Percentiles rank a stretch among this genome's conserved stretches.
Conservation (phyloP, 2,888 invertebrate species). For the Cremastinae sp. region DNA sequence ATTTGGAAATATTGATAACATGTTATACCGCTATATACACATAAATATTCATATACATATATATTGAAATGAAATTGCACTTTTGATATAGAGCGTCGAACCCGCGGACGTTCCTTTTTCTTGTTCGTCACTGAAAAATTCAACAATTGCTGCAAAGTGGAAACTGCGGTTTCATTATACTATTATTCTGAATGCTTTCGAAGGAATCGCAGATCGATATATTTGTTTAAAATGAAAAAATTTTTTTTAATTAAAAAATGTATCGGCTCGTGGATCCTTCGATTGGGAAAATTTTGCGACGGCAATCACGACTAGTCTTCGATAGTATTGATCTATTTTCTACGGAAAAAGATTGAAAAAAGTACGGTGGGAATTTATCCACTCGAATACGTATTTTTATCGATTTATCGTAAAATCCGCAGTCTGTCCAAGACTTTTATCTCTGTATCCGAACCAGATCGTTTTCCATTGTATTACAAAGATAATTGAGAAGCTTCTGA, state of each 20-base stretch:
- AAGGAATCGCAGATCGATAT: constrained; percentile 30
- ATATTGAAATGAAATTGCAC: constrained; percentile 70
- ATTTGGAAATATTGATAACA: constrained; percentile 51
- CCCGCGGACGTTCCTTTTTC: neutral
- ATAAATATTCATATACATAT: constrained; percentile 55
- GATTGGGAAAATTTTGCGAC: constrained; percentile 60
- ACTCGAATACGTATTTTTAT: constrained; percentile 33
- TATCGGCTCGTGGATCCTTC: constrained; percentile 21
- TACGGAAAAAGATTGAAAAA: constrained; percentile 22
- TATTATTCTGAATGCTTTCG: constrained; percentile 44
- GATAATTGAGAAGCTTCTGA: neutral
- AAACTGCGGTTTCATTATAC: constrained; percentile 56
- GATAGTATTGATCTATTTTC: constrained; percentile 71
- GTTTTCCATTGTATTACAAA: constrained; percentile 11
- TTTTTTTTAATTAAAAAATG: constrained; percentile 28
- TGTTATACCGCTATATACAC: constrained; percentile 35
- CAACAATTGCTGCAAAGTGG: constrained; percentile 52
- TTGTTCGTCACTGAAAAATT: constrained; percentile 9
- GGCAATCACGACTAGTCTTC: constrained; percentile 72
- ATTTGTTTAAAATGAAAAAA: neutral
- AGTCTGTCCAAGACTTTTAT: constrained; percentile 2
- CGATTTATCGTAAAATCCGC: constrained; percentile 33
- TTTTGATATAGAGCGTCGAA: constrained; percentile 69
- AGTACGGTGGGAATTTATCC: constrained; percentile 21
- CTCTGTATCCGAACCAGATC: constrained; percentile 40